Conservation (phyloP, 2,888 invertebrate genomes). For the Drosophila hamatofila region DNA sequence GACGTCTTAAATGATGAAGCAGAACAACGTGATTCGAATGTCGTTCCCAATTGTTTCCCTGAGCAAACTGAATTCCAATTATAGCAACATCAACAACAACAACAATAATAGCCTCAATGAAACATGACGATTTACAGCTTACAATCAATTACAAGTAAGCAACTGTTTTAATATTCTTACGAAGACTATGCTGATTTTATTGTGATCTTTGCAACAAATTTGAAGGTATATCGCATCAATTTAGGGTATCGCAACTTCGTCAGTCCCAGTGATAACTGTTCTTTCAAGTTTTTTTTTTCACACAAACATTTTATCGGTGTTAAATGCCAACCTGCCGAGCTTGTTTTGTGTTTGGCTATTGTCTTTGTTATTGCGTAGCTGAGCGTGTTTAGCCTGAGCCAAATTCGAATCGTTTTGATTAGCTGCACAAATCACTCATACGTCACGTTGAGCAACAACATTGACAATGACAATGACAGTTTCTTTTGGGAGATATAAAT, state of each 20-base stretch:
- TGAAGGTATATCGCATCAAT: background rate
- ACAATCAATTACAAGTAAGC: constrained; percentile 20
- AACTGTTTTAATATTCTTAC: background rate
- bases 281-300: constrained; percentile 13
- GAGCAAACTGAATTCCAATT: constrained; percentile 25
- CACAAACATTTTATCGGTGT: constrained; percentile 56
- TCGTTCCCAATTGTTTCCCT: constrained; percentile 44
- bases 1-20: constrained; percentile 29
- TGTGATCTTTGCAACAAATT: background rate
- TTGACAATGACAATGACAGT: constrained; percentile 55
- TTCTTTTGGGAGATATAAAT: constrained; percentile 30
- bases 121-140: constrained; percentile 56
- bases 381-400: constrained; percentile 33
- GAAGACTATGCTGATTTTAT: too few relatives aligned
- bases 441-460: constrained; percentile 70
- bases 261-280: background rate
- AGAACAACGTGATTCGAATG: constrained; percentile 25
- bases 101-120: background rate
- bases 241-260: constrained; percentile 6
- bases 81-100: constrained; percentile 9
- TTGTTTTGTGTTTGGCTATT: constrained; percentile 22
- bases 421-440: constrained; percentile 58
- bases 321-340: constrained; percentile 57
- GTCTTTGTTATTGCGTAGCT: constrained; percentile 38
- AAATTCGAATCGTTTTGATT: constrained; percentile 54